Evolutionary conservation across 1,140 invertebrate species (phyloP).

Genomic region (Bombus turneri): DNA sequence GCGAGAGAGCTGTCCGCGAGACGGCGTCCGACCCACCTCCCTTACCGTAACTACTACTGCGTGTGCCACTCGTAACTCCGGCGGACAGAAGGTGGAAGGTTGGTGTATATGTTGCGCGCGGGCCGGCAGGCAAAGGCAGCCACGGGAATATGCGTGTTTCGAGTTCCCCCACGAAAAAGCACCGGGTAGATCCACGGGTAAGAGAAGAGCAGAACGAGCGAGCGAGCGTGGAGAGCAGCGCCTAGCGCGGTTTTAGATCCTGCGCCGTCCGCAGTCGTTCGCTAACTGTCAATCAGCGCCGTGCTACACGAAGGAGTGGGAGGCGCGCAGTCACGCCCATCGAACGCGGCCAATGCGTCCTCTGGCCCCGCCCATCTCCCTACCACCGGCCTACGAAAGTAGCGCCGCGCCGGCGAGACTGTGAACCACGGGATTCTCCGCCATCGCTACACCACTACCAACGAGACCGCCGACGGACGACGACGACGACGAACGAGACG

Average conservation of each 20-base stretch:
- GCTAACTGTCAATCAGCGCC: conserved; percentile 87
- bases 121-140: conserved; percentile 53
- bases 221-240: conserved; percentile 74
- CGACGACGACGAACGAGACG: conserved; percentile 34
- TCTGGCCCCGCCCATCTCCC: conserved; percentile 52
- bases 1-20: conserved; percentile 59
- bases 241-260: conserved; percentile 81
- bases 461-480: conserved; percentile 60
- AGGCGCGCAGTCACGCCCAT: conserved; percentile 72
- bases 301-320: conserved; percentile 82
- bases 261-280: conserved; percentile 86
- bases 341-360: conserved; percentile 73
- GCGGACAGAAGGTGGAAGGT: conserved; percentile 61
- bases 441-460: conserved; percentile 75
- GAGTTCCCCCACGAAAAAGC: conserved; percentile 70
- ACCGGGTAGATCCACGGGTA: conserved; percentile 65
- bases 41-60: conserved; percentile 62
- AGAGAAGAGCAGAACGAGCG: conserved; percentile 65
- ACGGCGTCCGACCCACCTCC: conserved; percentile 61
- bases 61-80: conserved; percentile 69
- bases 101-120: conserved; percentile 52
- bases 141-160: conserved; percentile 67
- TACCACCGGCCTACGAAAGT: conserved; percentile 25
- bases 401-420: conserved; percentile 65
- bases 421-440: conserved; percentile 68